phyloP scores from a whole-genome alignment of 2,797 vertebrate genomes.

The Galaxias olidus region DNA sequence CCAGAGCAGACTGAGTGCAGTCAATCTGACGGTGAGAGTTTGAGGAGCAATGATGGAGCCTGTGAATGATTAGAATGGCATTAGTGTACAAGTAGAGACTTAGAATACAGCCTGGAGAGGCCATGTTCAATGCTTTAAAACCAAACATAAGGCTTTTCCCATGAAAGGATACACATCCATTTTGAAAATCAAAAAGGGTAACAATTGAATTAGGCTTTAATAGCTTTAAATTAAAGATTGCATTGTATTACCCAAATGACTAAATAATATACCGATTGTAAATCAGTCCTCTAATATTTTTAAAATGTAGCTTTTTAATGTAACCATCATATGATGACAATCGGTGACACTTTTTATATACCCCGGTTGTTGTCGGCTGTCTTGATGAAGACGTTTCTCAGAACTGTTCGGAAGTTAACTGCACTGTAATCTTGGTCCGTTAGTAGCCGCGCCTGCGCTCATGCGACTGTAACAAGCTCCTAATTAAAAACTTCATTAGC shows the following conservation, averaged over 20 bases:
- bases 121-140: background rate
- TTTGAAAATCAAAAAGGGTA: too few relatives aligned
- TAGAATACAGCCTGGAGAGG: background rate
- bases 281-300: background rate
- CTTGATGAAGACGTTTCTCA: too few relatives aligned
- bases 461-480: too few relatives aligned
- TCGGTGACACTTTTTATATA: background rate
- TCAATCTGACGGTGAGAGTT: background rate
- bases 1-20: background rate
- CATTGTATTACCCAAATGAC: too few relatives aligned
- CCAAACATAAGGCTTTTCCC: too few relatives aligned
- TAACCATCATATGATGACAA: background rate
- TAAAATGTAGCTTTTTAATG: slow-evolving; percentile 3
- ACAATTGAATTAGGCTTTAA: too few relatives aligned
- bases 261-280: background rate
- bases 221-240: too few relatives aligned
- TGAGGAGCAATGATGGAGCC: background rate
- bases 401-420: too few relatives aligned
- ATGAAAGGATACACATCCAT: too few relatives aligned
- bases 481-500: too few relatives aligned
- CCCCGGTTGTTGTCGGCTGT: background rate
- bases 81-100: background rate
- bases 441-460: too few relatives aligned
- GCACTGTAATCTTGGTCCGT: too few relatives aligned
- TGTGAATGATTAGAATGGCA: background rate